Conservation (phyloP, 2,797 vertebrate genomes). For the Coregonus ussuriensis region DNA sequence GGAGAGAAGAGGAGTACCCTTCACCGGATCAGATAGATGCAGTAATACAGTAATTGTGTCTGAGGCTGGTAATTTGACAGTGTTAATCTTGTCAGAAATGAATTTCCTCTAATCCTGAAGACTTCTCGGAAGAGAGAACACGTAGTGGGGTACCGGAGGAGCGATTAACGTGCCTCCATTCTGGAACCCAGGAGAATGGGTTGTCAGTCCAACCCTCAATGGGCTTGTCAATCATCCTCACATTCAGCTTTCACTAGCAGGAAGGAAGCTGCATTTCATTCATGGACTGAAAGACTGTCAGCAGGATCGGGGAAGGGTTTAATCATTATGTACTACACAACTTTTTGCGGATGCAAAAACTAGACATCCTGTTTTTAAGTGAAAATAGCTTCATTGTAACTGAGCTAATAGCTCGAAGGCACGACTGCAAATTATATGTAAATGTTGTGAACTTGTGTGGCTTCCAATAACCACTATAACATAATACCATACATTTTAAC, state of each 20-base stretch:
- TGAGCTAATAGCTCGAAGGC: slow-evolving; percentile 33
- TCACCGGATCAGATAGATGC: slow-evolving; percentile 41
- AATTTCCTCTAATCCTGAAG: slow-evolving; percentile 41
- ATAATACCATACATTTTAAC: slow-evolving; percentile 40
- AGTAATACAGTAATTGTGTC: slow-evolving; percentile 44
- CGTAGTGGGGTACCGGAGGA: slow-evolving; percentile 4
- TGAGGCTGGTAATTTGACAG: slow-evolving; percentile 68
- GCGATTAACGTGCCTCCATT: slow-evolving; percentile 21
- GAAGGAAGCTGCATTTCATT: slow-evolving; percentile 26
- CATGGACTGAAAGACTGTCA: slow-evolving; percentile 32
- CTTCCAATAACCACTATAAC: slow-evolving; percentile 47
- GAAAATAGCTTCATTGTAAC: slow-evolving; percentile 34
- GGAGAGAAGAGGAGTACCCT: slow-evolving; percentile 12
- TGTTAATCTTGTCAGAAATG: slow-evolving; percentile 59
- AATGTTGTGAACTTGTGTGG: slow-evolving; percentile 52
- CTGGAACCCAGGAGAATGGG: slow-evolving; percentile 27
- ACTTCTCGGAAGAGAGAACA: slow-evolving; percentile 41
- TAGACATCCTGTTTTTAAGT: slow-evolving; percentile 39
- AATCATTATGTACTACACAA: slow-evolving; percentile 30
- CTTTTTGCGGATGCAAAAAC: slow-evolving; percentile 42
- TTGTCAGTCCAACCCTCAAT: slow-evolving; percentile 44
- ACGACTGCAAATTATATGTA: slow-evolving; percentile 48
- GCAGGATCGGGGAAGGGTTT: slow-evolving; percentile 38
- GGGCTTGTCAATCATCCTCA: slow-evolving; percentile 41
- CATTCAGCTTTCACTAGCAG: slow-evolving; percentile 19